Evolutionary conservation across 2,888 invertebrate genomes (phyloP).

Genomic region (Notodonta ziczac): DNA sequence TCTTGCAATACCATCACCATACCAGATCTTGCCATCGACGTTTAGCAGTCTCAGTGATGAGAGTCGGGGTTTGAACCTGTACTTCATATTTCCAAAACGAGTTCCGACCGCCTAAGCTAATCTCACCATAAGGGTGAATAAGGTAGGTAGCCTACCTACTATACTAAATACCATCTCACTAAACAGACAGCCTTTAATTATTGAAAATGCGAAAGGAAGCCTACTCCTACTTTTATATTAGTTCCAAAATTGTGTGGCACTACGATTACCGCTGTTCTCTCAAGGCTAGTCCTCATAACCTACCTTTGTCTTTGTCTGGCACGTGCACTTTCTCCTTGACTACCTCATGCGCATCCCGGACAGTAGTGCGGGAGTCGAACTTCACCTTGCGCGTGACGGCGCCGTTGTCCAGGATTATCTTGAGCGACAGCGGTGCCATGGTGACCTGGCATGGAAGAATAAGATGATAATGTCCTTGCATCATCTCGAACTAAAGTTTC

Average conservation of each 20-base stretch:
- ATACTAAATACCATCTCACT: no score
- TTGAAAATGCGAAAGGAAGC: no score
- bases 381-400: slow-evolving; percentile 97
- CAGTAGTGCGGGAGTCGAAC: slow-evolving; percentile 95
- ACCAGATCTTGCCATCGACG: no score
- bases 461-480: no score
- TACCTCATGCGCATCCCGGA: slow-evolving; percentile 95
- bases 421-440: slow-evolving; percentile 90
- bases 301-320: slow-evolving; percentile 93
- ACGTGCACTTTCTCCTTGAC: slow-evolving; percentile 96
- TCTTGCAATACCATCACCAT: no score
- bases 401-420: slow-evolving; percentile 92
- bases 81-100: neutral
- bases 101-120: neutral
- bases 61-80: neutral
- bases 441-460: slow-evolving; percentile 5
- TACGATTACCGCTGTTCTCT: neutral
- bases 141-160: no score
- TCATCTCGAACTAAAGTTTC: neutral
- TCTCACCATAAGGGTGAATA: no score
- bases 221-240: no score
- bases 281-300: slow-evolving; percentile 45
- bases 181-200: no score
- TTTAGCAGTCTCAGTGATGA: no score
- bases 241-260: no score